Evolutionary conservation across 2,888 invertebrate species (phyloP).

Genomic region (Cantharis nigra): DNA sequence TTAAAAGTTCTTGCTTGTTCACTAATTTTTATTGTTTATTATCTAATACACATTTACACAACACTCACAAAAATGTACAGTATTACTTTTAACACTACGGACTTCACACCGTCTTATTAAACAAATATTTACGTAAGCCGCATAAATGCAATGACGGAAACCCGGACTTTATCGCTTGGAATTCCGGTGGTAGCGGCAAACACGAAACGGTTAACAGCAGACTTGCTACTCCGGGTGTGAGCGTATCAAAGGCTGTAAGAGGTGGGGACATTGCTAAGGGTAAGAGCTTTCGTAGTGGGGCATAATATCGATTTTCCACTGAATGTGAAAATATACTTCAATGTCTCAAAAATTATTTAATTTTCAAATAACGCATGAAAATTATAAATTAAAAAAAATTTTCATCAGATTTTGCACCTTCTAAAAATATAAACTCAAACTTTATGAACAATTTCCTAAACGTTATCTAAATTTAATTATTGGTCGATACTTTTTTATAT

Average conservation of each 20-base stretch:
- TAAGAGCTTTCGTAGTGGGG: conserved; percentile 20
- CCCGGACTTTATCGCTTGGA: conserved; percentile 19
- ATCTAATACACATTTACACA: conserved; percentile 8
- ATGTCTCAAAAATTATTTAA: conserved; percentile 5
- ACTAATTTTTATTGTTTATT: background rate
- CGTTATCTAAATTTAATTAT: background rate
- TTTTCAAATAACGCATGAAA: background rate
- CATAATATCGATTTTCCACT: conserved; percentile 26
- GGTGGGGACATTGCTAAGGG: conserved; percentile 23
- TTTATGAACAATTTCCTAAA: background rate
- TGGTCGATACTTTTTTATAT: background rate
- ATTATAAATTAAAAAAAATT: background rate
- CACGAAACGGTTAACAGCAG: conserved; percentile 25
- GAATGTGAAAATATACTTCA: conserved; percentile 16
- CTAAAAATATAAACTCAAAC: background rate
- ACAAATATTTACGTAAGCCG: conserved; percentile 9
- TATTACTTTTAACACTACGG: conserved; percentile 1
- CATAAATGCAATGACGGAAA: conserved; percentile 11
- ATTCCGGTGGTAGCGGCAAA: conserved; percentile 22
- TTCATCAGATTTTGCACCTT: background rate
- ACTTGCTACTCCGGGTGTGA: conserved; percentile 31
- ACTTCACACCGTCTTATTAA: background rate
- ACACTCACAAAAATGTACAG: conserved; percentile 3
- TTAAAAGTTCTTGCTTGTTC: background rate
- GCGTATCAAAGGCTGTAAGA: conserved; percentile 25